These are phyloP conservation scores for Heliconius hewitsoni DNA, from an alignment of 1,140 invertebrate genomes.

Conservation along the genomic window DNA sequence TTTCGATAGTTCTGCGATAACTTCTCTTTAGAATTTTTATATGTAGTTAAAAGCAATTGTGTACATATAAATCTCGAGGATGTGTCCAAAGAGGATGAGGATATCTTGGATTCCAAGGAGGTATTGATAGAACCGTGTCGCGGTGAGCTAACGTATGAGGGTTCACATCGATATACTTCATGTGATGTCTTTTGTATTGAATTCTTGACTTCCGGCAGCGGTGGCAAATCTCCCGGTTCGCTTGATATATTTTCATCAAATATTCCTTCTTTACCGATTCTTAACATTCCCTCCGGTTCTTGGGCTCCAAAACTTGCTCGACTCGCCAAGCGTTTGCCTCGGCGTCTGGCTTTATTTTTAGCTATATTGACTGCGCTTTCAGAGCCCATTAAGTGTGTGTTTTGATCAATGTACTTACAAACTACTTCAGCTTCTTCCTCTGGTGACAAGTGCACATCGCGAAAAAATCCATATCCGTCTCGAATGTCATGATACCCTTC, in stretches of 20 bases:
- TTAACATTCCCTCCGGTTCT: slow-evolving; percentile 57
- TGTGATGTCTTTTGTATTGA: slow-evolving; percentile 36
- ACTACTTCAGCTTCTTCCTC: slow-evolving; percentile 63
- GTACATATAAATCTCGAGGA: slow-evolving; percentile 58
- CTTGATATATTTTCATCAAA: slow-evolving; percentile 37
- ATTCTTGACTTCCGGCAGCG: slow-evolving; percentile 52
- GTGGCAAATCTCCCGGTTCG: slow-evolving; percentile 51
- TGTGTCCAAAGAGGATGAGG: slow-evolving; percentile 53
- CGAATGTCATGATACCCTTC: slow-evolving; percentile 66
- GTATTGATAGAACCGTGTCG: slow-evolving; percentile 51
- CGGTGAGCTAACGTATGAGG: slow-evolving; percentile 58
- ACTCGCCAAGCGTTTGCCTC: slow-evolving; percentile 46
- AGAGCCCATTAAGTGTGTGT: slow-evolving; percentile 51
- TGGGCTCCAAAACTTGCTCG: slow-evolving; percentile 53
- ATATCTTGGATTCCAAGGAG: slow-evolving; percentile 41
- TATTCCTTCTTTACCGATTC: slow-evolving; percentile 33
- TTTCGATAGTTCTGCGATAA: not conserved
- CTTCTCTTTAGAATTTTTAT: slow-evolving; percentile 40
- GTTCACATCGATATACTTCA: slow-evolving; percentile 58
- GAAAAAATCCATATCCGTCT: slow-evolving; percentile 69
- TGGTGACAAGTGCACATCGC: slow-evolving; percentile 61
- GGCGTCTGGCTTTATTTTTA: slow-evolving; percentile 56
- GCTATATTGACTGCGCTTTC: slow-evolving; percentile 51
- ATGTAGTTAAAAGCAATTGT: slow-evolving; percentile 51
- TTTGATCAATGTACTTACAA: slow-evolving; percentile 48